Evolutionary conservation across 2,797 vertebrate genomes (phyloP).

Genomic region (Agapornis canus): DNA sequence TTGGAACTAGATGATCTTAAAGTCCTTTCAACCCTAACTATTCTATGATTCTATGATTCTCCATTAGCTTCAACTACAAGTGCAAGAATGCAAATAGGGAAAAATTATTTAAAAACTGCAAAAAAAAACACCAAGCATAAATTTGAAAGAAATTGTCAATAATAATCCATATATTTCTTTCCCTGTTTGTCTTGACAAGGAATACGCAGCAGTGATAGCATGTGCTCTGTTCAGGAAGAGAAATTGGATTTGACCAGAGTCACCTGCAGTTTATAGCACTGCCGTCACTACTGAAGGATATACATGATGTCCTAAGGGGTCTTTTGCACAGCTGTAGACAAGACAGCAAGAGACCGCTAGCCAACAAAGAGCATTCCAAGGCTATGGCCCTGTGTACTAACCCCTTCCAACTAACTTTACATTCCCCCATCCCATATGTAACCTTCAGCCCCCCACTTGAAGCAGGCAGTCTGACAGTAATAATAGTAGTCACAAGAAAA

Average conservation of each 20-base stretch:
- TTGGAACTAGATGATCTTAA: no score
- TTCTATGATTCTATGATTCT: background rate
- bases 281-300: slow-evolving; percentile 24
- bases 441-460: slow-evolving; percentile 77
- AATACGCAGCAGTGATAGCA: slow-evolving; percentile 38
- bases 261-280: slow-evolving; percentile 78
- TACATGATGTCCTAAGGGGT: slow-evolving; percentile 47
- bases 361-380: slow-evolving; percentile 58
- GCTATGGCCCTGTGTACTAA: background rate
- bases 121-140: background rate
- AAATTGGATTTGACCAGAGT: slow-evolving; percentile 72
- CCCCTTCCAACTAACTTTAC: slow-evolving; percentile 70
- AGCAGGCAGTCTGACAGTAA: slow-evolving; percentile 78
- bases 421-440: slow-evolving; percentile 78
- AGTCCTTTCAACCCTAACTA: no score
- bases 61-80: background rate
- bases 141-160: slow-evolving; percentile 61
- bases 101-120: slow-evolving; percentile 31
- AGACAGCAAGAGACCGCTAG: slow-evolving; percentile 51
- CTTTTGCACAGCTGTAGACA: slow-evolving; percentile 64
- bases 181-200: slow-evolving; percentile 71
- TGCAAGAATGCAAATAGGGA: background rate
- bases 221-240: slow-evolving; percentile 27
- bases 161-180: slow-evolving; percentile 33
- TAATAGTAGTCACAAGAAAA: slow-evolving; percentile 80